phyloP scores from a whole-genome alignment of 2,113 vertebrate genomes.

The Calypte anna region DNA sequence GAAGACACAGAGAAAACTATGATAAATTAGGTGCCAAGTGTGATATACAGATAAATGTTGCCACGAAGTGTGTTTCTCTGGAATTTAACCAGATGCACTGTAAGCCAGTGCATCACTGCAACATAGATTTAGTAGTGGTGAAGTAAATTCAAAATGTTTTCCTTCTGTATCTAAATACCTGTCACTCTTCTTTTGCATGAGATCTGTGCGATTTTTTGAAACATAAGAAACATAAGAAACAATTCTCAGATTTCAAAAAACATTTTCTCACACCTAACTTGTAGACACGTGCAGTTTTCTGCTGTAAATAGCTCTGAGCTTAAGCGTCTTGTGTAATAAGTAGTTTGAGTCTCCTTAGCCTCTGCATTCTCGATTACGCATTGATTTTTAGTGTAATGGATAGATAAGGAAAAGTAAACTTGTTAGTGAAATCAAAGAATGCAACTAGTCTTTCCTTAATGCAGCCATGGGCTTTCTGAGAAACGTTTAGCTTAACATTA shows the following conservation, averaged over 20 bases:
- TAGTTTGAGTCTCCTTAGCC: neutral
- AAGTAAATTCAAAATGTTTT: neutral
- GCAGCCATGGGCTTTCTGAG: conserved; percentile 10
- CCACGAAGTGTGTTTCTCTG: neutral
- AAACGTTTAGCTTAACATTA: conserved; percentile 27
- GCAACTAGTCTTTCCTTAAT: conserved; percentile 24
- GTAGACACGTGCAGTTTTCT: neutral
- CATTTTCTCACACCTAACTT: neutral
- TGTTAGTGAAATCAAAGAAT: conserved; percentile 36
- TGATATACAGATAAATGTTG: conserved; percentile 30
- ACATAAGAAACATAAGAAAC: neutral
- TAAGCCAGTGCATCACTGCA: neutral
- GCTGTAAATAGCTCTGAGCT: neutral
- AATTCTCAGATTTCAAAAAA: neutral
- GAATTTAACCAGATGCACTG: neutral
- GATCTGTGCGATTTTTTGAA: neutral
- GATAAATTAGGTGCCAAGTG: conserved; percentile 46
- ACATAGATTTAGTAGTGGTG: neutral
- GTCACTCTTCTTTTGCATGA: neutral
- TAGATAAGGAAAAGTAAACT: conserved; percentile 51
- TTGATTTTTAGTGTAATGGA: conserved; percentile 39
- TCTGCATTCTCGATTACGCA: neutral
- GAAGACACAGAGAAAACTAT: conserved; percentile 13
- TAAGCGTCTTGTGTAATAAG: conserved; percentile 1
- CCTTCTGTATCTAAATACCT: neutral